Percentiles rank a stretch among this genome's conserved stretches.
Evolutionary conservation across 2,888 invertebrate genomes (phyloP).

Genomic region (Melipona beecheii): DNA sequence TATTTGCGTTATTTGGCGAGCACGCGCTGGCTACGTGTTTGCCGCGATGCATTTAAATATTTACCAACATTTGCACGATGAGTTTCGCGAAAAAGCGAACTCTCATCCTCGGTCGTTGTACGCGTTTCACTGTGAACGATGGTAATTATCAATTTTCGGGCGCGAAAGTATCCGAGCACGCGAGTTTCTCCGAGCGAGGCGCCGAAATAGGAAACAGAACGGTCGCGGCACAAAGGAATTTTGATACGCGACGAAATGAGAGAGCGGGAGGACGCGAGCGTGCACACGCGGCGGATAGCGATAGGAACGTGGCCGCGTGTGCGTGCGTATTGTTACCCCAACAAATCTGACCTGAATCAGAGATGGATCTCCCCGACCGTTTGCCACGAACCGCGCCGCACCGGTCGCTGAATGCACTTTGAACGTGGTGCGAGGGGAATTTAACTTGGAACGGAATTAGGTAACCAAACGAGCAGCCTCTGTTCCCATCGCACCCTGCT

Average conservation of each 20-base stretch:
- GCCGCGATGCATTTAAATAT: conserved; percentile 2
- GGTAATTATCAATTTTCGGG: conserved; percentile 24
- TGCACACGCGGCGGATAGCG: neutral
- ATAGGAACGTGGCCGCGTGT: neutral
- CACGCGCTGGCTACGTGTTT: neutral
- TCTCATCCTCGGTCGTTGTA: neutral
- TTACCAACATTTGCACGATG: neutral
- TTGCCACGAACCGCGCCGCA: conserved; percentile 56
- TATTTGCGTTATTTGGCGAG: neutral
- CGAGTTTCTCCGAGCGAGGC: conserved; percentile 16
- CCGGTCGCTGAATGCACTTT: conserved; percentile 65
- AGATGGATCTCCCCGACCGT: conserved; percentile 67
- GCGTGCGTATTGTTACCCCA: conserved; percentile 62
- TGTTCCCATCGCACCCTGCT: conserved; percentile 1
- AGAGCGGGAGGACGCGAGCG: neutral
- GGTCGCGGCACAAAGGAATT: conserved; percentile 51
- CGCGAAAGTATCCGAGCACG: conserved; percentile 14
- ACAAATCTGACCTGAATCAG: conserved; percentile 71
- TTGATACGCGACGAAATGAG: conserved; percentile 39
- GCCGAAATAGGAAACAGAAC: conserved; percentile 2
- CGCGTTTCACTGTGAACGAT: too few relatives aligned
- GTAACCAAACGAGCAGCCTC: conserved; percentile 69
- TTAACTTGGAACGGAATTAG: conserved; percentile 71
- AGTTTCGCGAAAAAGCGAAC: neutral
- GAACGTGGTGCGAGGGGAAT: conserved; percentile 64